These are phyloP conservation scores for Myrmecophaga tridactyla DNA, from an alignment of 2,113 vertebrate species.

Conservation along the genomic window DNA sequence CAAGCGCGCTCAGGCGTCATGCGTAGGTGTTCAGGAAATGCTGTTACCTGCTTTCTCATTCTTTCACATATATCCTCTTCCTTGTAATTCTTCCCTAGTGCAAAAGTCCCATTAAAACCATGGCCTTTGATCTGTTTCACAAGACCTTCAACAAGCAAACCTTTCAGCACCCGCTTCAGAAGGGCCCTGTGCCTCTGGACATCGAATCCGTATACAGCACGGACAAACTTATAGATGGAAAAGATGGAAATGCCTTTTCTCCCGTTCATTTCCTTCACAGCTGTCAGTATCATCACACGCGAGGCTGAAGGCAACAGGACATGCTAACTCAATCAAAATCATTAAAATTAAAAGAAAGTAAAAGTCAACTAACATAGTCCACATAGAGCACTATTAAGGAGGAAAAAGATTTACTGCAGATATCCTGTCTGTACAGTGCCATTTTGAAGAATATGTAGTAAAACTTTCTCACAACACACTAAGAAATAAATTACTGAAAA, in stretches of 20 bases:
- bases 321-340: constrained; percentile 56
- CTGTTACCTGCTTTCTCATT: constrained; percentile 87
- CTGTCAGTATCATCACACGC: constrained; percentile 94
- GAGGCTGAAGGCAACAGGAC: constrained; percentile 86
- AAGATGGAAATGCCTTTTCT: constrained; percentile 94
- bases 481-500: constrained; percentile 3
- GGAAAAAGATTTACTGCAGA: constrained; percentile 1
- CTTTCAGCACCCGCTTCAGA: constrained; percentile 91
- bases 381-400: neutral
- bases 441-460: constrained; percentile 31
- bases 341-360: neutral
- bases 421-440: neutral
- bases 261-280: constrained; percentile 93
- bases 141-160: constrained; percentile 91
- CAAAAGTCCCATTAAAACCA: constrained; percentile 95
- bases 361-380: neutral
- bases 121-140: constrained; percentile 95
- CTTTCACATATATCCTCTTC: constrained; percentile 87
- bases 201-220: constrained; percentile 90
- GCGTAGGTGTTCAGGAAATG: neutral
- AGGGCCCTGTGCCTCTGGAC: constrained; percentile 91
- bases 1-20: neutral
- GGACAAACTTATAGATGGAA: constrained; percentile 94
- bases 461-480: constrained; percentile 13
- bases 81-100: constrained; percentile 95